A percentile compares a stretch with the other conserved stretches of the same genome.
Conservation (phyloP, 2,797 vertebrate species). For the Neosalanx taihuensis region DNA sequence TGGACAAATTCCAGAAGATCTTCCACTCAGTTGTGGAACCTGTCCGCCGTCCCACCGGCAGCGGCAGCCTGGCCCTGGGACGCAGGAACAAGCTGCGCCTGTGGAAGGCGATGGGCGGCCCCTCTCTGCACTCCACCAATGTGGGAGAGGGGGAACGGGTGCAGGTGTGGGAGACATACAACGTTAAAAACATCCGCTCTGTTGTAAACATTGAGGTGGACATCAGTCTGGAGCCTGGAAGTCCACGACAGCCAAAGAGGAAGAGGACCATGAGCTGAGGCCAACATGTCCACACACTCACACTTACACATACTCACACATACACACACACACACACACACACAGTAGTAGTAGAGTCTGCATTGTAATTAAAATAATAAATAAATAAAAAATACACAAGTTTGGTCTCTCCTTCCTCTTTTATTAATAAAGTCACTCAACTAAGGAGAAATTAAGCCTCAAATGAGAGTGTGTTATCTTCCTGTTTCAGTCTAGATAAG, state of each 20-base stretch:
- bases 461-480: not conserved
- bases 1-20: not conserved
- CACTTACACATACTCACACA: not conserved
- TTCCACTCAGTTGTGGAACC: constrained; percentile 15
- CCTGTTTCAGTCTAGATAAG: not conserved
- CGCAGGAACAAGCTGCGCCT: not conserved
- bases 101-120: not conserved
- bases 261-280: not conserved
- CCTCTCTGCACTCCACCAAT: not conserved
- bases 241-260: not conserved
- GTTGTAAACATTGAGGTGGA: not conserved
- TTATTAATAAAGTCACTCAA: not conserved
- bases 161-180: not conserved
- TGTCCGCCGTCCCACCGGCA: not conserved
- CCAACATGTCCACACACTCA: not conserved
- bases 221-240: not conserved
- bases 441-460: too few relatives aligned
- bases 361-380: not conserved
- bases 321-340: not conserved
- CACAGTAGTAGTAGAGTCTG: not conserved
- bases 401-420: not conserved
- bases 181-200: not conserved
- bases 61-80: constrained; percentile 2
- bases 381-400: not conserved
- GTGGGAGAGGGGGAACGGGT: not conserved